Base-by-base conservation (phyloP, 2,113 vertebrate genomes). In the Morone saxatilis region DNA sequence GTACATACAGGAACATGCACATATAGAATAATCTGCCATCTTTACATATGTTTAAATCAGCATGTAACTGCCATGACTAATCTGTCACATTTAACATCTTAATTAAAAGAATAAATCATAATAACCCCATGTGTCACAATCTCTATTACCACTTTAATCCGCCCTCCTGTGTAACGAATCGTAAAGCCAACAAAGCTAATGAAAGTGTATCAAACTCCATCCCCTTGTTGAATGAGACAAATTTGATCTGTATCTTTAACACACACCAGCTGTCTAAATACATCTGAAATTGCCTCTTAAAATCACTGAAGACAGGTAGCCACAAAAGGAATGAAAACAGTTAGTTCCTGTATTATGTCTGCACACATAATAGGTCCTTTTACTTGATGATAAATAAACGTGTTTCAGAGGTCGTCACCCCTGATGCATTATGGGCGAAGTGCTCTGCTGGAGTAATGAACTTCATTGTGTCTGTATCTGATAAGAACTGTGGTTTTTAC, bases 81-180 rank as follows among this genome's bases (percentile, higher is more conserved):
- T 91, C 82, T 81, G 77, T 85, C 84, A 83, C 71, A 65, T 92
- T 91, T 83, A 80, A 71, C 72, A 65, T 84, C 66, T 79, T 90
- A 88, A 92, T 92, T 88, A 86, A 85, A 84, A 80, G 69, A 83
- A 92, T 91, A 88, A 88, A 93, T 93, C 88, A 88, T 76, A 73
- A 86, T 79, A 67, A 14, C 60, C 50, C 69, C 53, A 13, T 66
- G 73, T 85, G 70, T 88, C 88, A 70, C 51, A 31, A 60, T 74
- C 68, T 68, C 67, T 78, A 67, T 79, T 86, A 90, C 59, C 65
- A 41, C 86, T 90, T 43, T 62, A 81, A 86, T 80, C 80, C 47
- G 1, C 80, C 75, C 74, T 75, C 76, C 57, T 41, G 76, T 75
- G 76, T 54, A 71, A 81, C 77, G 17, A 86, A 91, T 92, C 57